Conservation (phyloP, 2,113 vertebrate species). For the Capra hircus region DNA sequence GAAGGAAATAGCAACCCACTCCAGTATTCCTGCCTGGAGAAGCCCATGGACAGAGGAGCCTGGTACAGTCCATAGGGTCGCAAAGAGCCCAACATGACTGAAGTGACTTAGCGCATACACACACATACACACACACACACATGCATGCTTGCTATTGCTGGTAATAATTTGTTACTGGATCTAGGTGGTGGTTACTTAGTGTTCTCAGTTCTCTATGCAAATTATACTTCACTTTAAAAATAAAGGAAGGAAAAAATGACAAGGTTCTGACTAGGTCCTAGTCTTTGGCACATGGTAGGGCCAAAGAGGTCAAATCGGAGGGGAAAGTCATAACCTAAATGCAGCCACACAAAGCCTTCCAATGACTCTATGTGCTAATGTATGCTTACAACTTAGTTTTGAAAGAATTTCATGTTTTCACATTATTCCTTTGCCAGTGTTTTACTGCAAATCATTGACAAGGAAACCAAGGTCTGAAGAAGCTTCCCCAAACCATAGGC, state of each 20-base stretch:
- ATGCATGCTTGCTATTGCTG: neutral
- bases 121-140: neutral
- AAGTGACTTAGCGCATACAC: neutral
- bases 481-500: neutral
- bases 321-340: neutral
- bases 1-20: neutral
- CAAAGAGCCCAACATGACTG: neutral
- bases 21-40: neutral
- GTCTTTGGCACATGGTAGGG: neutral
- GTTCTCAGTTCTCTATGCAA: neutral
- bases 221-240: neutral
- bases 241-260: neutral
- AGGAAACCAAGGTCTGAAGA: conserved; percentile 34
- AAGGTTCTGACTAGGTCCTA: neutral
- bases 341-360: neutral
- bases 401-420: neutral
- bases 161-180: neutral
- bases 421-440: conserved; percentile 17
- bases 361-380: neutral
- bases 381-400: neutral
- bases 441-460: neutral
- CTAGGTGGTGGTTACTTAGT: neutral
- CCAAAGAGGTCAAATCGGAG: neutral
- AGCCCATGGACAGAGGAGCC: neutral
- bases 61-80: neutral